A percentile compares a stretch with the other conserved stretches of the same genome.
phyloP scores from a whole-genome alignment of 2,113 vertebrate genomes.

The Brachyhypopomus occidentalis region DNA sequence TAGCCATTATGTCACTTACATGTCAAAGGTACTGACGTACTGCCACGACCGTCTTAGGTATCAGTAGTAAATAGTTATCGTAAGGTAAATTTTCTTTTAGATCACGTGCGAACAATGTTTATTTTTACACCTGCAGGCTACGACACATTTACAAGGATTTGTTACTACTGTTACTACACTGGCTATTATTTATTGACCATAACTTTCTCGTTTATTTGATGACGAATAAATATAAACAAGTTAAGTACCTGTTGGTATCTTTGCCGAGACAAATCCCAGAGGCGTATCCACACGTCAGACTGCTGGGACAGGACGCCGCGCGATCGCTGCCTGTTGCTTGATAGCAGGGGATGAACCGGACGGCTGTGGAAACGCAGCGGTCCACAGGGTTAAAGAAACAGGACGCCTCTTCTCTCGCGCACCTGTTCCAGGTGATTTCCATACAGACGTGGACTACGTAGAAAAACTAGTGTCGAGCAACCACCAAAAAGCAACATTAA shows the following conservation, averaged over 20 bases:
- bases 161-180: too few relatives aligned
- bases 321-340: neutral
- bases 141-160: neutral
- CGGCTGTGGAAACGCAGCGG: neutral
- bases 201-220: neutral
- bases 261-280: neutral
- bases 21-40: neutral
- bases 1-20: neutral
- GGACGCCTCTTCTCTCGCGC: neutral
- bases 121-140: neutral
- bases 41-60: neutral
- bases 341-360: too few relatives aligned
- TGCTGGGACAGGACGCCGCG: neutral
- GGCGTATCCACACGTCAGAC: neutral
- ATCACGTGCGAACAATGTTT: neutral
- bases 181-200: neutral
- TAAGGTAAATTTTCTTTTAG: neutral
- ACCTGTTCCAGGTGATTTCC: conserved; percentile 7
- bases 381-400: neutral
- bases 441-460: neutral
- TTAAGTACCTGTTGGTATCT: neutral
- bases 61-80: neutral
- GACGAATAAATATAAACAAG: neutral
- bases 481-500: neutral
- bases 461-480: neutral